Evolutionary conservation across 2,113 vertebrate genomes (phyloP).

Genomic region (Salvelinus fontinalis): DNA sequence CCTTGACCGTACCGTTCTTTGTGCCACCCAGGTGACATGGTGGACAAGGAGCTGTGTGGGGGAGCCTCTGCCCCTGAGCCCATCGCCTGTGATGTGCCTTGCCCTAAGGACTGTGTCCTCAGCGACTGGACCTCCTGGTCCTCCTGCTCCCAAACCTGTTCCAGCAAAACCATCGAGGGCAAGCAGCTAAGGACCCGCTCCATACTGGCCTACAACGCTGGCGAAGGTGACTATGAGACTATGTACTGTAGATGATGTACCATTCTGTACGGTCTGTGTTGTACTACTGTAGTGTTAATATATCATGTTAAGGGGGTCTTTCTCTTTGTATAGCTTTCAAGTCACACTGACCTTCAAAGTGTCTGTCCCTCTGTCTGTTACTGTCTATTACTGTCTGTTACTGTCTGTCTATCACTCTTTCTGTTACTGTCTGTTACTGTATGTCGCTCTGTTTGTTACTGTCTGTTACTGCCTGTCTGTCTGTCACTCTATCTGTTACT

Average conservation of each 20-base stretch:
- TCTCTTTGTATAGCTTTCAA: conserved; percentile 44
- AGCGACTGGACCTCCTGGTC: conserved; percentile 92
- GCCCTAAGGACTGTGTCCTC: conserved; percentile 92
- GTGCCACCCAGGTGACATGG: conserved; percentile 79
- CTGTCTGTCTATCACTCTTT: neutral
- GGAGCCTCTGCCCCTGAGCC: conserved; percentile 81
- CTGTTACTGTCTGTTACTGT: conserved; percentile 51
- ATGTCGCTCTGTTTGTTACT: conserved; percentile 41
- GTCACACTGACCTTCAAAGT: conserved; percentile 50
- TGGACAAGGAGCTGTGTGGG: conserved; percentile 83
- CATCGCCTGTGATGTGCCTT: conserved; percentile 83
- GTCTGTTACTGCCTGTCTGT: neutral
- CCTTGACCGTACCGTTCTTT: conserved; percentile 23
- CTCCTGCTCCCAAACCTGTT: conserved; percentile 96
- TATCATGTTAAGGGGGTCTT: conserved; percentile 27
- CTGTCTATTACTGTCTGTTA: conserved; percentile 18
- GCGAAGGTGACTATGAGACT: conserved; percentile 82
- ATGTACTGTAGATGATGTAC: too few species aligned
- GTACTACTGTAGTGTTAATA: conserved; percentile 29
- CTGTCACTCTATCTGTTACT: conserved; percentile 37
- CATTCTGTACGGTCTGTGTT: neutral
- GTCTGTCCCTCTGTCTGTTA: neutral
- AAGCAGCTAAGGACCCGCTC: conserved; percentile 90
- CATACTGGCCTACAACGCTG: conserved; percentile 87
- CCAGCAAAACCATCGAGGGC: conserved; percentile 93